Evolutionary conservation across 2,113 vertebrate species (phyloP), one percentile per base, ranked within the genome.

Genomic region (Catharus bicknelli): DNA sequence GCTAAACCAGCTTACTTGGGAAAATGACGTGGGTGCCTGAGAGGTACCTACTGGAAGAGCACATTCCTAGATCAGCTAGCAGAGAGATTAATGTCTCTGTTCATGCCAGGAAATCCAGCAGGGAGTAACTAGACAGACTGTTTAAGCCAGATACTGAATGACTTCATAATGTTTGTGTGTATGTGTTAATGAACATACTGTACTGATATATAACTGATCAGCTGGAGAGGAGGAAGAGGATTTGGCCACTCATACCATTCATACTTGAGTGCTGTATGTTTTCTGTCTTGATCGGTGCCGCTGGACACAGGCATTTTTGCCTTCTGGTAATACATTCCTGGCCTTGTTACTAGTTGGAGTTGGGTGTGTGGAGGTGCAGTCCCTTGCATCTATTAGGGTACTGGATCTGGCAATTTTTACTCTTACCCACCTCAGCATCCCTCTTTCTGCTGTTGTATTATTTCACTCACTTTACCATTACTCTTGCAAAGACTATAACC

Each of bases 251-350:
- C 0, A 1, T 38, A 30, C 30, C 18, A 1, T 48, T 64, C 6
- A 8, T 0, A 2, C 30, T 57, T 29, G 59, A 66, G 26, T 4
- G 17, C 59, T 5, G 20, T 5, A 19, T 27, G 17, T 79, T 66
- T 74, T 79, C 42, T 25, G 29, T 27, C 61, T 32, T 4, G 48
- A 55, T 13, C 2, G 0, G 29, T 3, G 10, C 47, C 0, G 0
- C 51, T 26, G 51, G 26, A 34, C 7, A 2, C 0, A 5, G 4
- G 53, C 2, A 2, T 70, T 78, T 85, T 69, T 58, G 30, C 57
- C 19, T 70, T 17, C 38, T 4, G 5, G 22, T 26, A 90, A 32
- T 26, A 18, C 1, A 1, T 57, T 51, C 66, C 7, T 4, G 48
- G 22, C 45, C 51, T 42, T 2, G 1, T 40, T 53, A 50, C 29